Conservation (phyloP, 2,888 invertebrate genomes). For the Blastobasis lacticolella region DNA sequence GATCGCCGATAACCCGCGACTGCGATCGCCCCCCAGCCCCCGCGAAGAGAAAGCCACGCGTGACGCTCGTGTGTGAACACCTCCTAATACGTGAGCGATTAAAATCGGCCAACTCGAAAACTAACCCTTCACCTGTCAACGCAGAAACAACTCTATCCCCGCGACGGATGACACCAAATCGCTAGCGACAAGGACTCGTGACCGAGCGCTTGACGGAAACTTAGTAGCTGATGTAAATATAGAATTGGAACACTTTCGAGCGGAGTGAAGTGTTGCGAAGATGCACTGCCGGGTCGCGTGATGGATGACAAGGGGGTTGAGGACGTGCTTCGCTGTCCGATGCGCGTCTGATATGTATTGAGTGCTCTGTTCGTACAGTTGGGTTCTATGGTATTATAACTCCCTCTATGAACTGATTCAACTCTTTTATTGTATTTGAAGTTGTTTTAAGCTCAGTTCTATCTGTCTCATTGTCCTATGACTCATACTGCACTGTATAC, state of each 20-base stretch:
- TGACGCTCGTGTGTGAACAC: constrained; percentile 47
- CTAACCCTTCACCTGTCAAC: constrained; percentile 19
- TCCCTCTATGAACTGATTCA: constrained; percentile 5
- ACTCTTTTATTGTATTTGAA: not conserved
- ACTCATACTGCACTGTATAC: too few relatives aligned
- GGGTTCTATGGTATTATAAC: too few relatives aligned
- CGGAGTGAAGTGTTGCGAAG: constrained; percentile 19
- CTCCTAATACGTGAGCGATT: constrained; percentile 50
- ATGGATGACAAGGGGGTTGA: constrained; percentile 22
- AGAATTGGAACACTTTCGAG: constrained; percentile 47
- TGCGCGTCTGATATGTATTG: too few relatives aligned
- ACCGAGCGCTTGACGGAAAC: constrained; percentile 27
- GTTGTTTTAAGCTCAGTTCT: not conserved
- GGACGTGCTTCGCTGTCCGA: not conserved
- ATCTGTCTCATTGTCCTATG: not conserved
- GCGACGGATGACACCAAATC: constrained; percentile 21
- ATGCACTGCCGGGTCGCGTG: constrained; percentile 21
- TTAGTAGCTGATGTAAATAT: constrained; percentile 27
- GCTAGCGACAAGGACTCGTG: constrained; percentile 27
- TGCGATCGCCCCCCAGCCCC: constrained; percentile 3
- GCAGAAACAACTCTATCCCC: constrained; percentile 23
- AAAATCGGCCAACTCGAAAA: constrained; percentile 39
- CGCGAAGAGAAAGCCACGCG: constrained; percentile 47
- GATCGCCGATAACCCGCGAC: constrained; percentile 42
- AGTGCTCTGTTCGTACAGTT: too few relatives aligned